Evolutionary conservation across 2,888 invertebrate species (phyloP).

Genomic region (Sinhomidia bicolor): DNA sequence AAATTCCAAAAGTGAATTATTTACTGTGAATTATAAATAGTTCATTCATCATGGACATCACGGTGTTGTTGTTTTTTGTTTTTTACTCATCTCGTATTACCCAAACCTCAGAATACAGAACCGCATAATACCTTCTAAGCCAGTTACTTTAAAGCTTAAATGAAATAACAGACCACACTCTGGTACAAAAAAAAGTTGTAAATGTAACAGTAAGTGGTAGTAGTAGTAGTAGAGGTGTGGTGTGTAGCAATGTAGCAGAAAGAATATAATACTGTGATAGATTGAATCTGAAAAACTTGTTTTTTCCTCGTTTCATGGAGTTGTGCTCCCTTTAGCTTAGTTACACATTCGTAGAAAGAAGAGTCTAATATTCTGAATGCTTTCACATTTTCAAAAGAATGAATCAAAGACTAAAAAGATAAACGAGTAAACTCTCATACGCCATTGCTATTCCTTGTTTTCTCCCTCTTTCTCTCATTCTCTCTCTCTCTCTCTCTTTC

Average conservation of each 20-base stretch:
- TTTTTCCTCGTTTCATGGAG: slow-evolving; percentile 29
- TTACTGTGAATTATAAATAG: slow-evolving; percentile 19
- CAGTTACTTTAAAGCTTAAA: slow-evolving; percentile 42
- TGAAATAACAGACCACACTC: slow-evolving; percentile 29
- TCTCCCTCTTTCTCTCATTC: too few species aligned
- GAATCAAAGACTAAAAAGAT: slow-evolving; percentile 47
- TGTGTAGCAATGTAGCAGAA: too few species aligned
- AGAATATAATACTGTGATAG: not conserved
- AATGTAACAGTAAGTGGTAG: too few species aligned
- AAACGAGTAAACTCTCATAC: slow-evolving; percentile 40
- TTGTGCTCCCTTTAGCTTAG: slow-evolving; percentile 1
- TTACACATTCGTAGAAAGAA: slow-evolving; percentile 38
- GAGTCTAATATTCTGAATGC: slow-evolving; percentile 38
- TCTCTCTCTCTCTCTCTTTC: too few species aligned
- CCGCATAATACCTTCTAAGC: slow-evolving; percentile 33
- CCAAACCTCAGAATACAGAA: slow-evolving; percentile 2
- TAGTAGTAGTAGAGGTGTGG: too few species aligned
- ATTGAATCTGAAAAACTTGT: slow-evolving; percentile 11
- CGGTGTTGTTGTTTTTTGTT: not conserved
- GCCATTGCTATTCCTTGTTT: not conserved
- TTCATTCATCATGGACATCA: slow-evolving; percentile 16
- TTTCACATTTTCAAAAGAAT: slow-evolving; percentile 44
- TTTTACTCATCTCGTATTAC: slow-evolving; percentile 1
- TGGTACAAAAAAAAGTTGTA: too few species aligned
- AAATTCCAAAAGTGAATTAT: slow-evolving; percentile 21